Evolutionary conservation across 2,113 vertebrate species (phyloP).

Genomic region (Pseudopipra pipra): DNA sequence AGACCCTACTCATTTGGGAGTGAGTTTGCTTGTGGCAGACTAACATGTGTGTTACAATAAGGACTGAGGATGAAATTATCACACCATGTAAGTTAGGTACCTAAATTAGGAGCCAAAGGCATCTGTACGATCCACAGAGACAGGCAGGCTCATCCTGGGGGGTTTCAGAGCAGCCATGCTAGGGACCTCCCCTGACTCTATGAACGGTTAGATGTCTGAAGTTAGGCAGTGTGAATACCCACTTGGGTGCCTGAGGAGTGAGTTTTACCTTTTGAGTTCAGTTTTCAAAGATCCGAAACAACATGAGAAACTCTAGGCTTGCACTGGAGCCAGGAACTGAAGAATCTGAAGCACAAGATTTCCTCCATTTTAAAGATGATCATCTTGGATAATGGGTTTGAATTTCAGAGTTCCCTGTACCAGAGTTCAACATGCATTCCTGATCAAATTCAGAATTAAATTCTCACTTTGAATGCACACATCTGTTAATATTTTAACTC

Average conservation of each 20-base stretch:
- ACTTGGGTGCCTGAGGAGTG: background rate
- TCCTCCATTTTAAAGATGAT: background rate
- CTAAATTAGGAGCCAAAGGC: background rate
- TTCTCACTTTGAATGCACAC: background rate
- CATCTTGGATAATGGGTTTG: background rate
- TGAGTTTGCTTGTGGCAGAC: background rate
- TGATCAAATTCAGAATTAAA: background rate
- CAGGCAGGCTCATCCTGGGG: background rate
- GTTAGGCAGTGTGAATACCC: background rate
- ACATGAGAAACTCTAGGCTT: background rate
- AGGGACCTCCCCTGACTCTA: background rate
- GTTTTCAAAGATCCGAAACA: background rate
- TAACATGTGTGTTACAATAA: background rate
- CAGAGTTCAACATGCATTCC: background rate
- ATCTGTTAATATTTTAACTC: constrained; percentile 28
- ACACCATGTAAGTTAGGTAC: background rate
- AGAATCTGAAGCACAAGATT: background rate
- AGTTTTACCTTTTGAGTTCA: background rate
- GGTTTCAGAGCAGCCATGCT: background rate
- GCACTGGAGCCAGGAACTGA: background rate
- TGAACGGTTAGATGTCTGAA: background rate
- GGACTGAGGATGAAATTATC: background rate
- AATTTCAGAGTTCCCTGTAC: background rate
- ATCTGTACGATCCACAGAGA: background rate
- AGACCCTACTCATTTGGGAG: background rate